Conservation (phyloP, 2,113 vertebrate genomes). For the Opisthocomus hoazin region DNA sequence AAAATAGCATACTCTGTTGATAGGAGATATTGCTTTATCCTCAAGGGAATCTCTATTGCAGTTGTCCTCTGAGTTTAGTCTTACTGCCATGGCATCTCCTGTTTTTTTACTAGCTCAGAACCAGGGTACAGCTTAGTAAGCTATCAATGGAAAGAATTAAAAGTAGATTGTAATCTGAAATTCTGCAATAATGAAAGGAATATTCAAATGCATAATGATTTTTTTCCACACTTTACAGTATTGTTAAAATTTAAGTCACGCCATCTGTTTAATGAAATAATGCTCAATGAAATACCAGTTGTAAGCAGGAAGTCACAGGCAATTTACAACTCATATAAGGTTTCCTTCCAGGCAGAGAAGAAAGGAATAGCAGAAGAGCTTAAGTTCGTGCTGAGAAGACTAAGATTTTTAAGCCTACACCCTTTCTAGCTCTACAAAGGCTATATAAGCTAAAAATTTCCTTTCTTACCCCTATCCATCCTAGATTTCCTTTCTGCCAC, state of each 20-base stretch:
- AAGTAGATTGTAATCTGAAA: neutral
- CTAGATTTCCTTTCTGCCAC: neutral
- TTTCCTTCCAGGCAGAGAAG: conserved; percentile 15
- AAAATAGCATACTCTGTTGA: neutral
- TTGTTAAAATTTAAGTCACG: neutral
- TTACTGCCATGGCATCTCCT: neutral
- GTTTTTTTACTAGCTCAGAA: neutral
- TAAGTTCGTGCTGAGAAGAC: neutral
- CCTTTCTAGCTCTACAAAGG: neutral
- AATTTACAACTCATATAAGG: neutral
- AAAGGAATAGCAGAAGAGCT: neutral
- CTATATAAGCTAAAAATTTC: neutral
- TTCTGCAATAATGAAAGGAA: neutral
- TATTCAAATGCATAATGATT: neutral
- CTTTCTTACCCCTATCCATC: neutral
- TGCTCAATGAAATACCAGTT: neutral
- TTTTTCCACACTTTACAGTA: neutral
- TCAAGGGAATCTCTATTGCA: conserved; percentile 1
- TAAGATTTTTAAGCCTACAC: neutral
- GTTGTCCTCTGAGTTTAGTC: neutral
- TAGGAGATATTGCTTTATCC: neutral
- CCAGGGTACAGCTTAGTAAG: neutral
- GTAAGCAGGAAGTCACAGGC: neutral
- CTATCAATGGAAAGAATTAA: neutral
- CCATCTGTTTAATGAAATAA: neutral